Evolutionary conservation across 2,797 vertebrate species (phyloP), one percentile per base, ranked within the genome.

Genomic region (Austrolebias charrua): DNA sequence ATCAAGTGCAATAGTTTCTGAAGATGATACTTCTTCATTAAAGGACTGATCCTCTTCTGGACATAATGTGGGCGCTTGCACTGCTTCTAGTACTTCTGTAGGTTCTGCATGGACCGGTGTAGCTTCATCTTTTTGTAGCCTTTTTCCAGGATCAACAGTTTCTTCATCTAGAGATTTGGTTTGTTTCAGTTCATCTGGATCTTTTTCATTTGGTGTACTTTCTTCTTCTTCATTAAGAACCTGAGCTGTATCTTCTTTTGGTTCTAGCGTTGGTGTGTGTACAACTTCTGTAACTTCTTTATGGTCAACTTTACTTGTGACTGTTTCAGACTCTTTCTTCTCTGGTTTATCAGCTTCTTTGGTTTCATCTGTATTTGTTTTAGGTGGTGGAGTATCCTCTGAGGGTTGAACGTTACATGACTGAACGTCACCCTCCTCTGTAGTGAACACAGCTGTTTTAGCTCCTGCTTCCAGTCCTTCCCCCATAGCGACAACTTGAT

Each of bases 301-400:
- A 7, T 29, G 24, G 15, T 50, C 49, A 10, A 16, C 12, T 20
- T 55, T 7, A 4, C 1, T n/a, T 24, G 4, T 38, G 9, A 3
- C 38, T 38, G 31, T 5, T 47, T 47, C 3, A 3, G 15, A 4
- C 6, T 31, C 16, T 16, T 2, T 29, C 13, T 31, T 31, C 10
- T 51, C 49, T 16, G 13, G 28, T 29, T 63, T 19, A 18, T 28
- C 5, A 0, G 15, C 6, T 53, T 10, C 31, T 63, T 28, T 14
- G 5, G 46, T 33, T 71, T 81, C 67, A 33, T 64, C 55, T 67
- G 42, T 55, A 14, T 6, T 13, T 24, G 45, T 52, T 60, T 63
- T 48, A 66, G 18, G 38, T 49, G 19, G 4, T 16, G 42, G 28
- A 43, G 43, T 12, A 7, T 51, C 52, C 6, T 63, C 44, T 49